Base-by-base conservation (phyloP, 2,113 vertebrate genomes). In the Potamarius usumacintae region DNA sequence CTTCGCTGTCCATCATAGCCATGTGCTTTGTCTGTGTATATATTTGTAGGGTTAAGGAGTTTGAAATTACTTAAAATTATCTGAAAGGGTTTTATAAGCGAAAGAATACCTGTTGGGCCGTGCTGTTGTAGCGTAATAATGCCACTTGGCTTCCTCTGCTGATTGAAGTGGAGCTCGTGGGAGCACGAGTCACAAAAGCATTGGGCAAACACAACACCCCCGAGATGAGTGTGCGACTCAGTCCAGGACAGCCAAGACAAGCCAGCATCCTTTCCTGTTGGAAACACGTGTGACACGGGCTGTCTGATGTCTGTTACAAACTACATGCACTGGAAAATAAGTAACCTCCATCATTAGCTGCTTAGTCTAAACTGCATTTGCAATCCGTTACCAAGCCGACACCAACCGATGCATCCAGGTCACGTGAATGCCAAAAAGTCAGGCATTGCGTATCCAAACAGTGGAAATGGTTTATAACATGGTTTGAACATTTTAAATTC, bases 41-140 rank as follows among this genome's bases (percentile, higher is more conserved):
- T 1, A 25, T 63, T 9, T 63, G n/a, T 17, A 69, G 7, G 12
- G 7, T 71, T 34, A 15, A 71, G 15, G 12, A 71, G 34, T 17
- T 0, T 30, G 27, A 71, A n/a, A 67, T 14, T 4, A n/a, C 42
- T 65, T 15, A 7, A 69, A 71, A 71, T 14, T 1, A 20, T 18
- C 34, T 9, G 7, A 48, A 48, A 48, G 42, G 50, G 48, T 50
- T 22, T 50, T 22, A 50, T 5, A 22, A 4, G 79, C 20, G 17
- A 12, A 2, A 10, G 67, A 14, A 48, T 88, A 90, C 89, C 89
- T 90, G 89, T 14, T 88, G 89, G 82, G 92, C 91, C 14, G 94
- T 95, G 92, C 93, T 95, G 92, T 92, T 96, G 86, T 91, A 94
- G 78, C 95, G 91, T 5, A 90, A 90, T 72, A 94, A 80, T 4